A percentile compares a stretch with the other conserved stretches of the same genome.
phyloP scores from a whole-genome alignment of 2,797 vertebrate species.

The Lacerta viridis region DNA sequence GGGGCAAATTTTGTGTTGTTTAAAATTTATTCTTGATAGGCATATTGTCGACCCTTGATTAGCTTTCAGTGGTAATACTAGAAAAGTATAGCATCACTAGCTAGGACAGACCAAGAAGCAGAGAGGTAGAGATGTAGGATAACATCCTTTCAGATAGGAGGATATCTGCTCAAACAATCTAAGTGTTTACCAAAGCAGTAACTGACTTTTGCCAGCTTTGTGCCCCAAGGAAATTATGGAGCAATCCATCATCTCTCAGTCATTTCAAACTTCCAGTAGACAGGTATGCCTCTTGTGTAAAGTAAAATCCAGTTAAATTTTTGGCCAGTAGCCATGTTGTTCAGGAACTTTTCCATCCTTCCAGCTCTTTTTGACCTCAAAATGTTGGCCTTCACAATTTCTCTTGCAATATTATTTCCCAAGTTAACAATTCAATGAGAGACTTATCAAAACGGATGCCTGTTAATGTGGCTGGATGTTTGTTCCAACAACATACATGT shows the following conservation, averaged over 20 bases:
- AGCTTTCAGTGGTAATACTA: background rate
- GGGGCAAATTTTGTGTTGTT: background rate
- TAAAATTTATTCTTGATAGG: background rate
- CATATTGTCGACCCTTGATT: constrained; percentile 1
- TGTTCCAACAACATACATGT: background rate
- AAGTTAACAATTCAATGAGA: background rate
- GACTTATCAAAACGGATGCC: background rate
- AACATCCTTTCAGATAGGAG: background rate
- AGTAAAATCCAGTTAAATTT: constrained; percentile 21
- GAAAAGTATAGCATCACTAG: background rate
- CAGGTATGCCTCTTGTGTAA: constrained; percentile 21
- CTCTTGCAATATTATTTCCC: constrained; percentile 1
- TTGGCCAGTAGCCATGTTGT: constrained; percentile 5
- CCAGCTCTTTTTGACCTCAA: background rate
- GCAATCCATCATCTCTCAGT: constrained; percentile 15
- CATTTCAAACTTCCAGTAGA: constrained; percentile 14
- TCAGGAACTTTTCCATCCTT: background rate
- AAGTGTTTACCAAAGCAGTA: background rate
- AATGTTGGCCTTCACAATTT: background rate
- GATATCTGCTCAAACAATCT: background rate
- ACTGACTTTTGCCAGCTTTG: background rate
- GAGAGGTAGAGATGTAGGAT: background rate
- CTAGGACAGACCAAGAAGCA: background rate
- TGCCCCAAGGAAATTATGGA: constrained; percentile 24
- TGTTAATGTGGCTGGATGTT: constrained; percentile 2